Evolutionary conservation across 2,888 invertebrate genomes (phyloP).

Genomic region (Ophion costatus): DNA sequence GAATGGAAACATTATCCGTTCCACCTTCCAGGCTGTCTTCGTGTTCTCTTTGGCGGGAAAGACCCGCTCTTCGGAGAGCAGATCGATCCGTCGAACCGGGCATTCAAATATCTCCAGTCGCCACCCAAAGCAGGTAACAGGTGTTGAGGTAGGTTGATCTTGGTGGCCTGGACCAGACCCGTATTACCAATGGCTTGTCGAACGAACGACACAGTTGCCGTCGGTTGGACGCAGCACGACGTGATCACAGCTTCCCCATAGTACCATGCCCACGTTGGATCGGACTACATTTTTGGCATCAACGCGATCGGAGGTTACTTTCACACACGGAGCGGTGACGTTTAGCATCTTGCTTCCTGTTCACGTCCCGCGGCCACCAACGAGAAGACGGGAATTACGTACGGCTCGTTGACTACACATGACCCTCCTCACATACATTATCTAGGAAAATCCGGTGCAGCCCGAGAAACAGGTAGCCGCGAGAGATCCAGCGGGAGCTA

Average conservation of each 20-base stretch:
- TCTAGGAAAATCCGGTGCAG: constrained; percentile 60
- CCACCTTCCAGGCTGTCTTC: background rate
- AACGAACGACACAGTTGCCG: background rate
- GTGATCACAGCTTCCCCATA: background rate
- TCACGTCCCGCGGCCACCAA: background rate
- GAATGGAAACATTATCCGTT: constrained; percentile 12
- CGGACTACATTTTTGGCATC: constrained; percentile 35
- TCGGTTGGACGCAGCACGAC: background rate
- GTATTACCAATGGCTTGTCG: background rate
- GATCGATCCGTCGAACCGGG: background rate
- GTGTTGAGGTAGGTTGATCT: constrained; percentile 13
- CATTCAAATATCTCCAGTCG: constrained; percentile 5
- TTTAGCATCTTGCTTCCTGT: constrained; percentile 49
- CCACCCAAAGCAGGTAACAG: constrained; percentile 12
- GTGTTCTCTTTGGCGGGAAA: constrained; percentile 30
- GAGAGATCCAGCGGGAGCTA: constrained; percentile 4
- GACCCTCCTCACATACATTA: constrained; percentile 49
- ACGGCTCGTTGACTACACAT: constrained; percentile 63
- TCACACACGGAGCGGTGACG: constrained; percentile 30
- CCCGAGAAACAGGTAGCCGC: constrained; percentile 58
- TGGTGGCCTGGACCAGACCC: background rate
- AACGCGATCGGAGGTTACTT: constrained; percentile 25
- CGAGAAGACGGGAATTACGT: constrained; percentile 43
- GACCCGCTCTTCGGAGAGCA: background rate
- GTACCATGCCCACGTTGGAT: background rate